Percentiles rank a stretch among this genome's conserved stretches.
Evolutionary conservation across 2,888 invertebrate genomes (phyloP).

Genomic region (Drosophila nr. medialis): DNA sequence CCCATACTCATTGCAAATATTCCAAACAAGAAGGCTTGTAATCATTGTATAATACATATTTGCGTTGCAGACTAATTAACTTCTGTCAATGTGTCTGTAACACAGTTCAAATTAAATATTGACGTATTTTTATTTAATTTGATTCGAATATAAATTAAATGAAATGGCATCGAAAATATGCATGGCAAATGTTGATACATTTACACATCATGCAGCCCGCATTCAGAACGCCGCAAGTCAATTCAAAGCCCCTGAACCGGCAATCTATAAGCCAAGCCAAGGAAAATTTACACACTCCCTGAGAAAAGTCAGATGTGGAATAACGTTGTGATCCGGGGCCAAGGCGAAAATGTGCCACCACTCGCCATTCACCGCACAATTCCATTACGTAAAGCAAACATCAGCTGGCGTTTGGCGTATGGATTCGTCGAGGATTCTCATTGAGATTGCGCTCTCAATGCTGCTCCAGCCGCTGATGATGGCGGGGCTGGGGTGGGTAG

Average conservation of each 20-base stretch:
- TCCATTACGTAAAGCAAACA: conserved; percentile 79
- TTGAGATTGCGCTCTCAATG: conserved; percentile 42
- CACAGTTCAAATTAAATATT: conserved; percentile 36
- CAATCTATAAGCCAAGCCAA: conserved; percentile 53
- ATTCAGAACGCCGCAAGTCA: conserved; percentile 47
- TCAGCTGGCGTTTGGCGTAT: conserved; percentile 70
- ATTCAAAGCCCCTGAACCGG: conserved; percentile 50
- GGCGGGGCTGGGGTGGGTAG: conserved; percentile 2
- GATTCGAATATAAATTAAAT: conserved; percentile 70
- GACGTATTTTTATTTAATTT: conserved; percentile 77
- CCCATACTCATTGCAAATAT: not conserved
- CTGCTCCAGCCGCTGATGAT: conserved; percentile 9
- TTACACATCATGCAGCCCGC: conserved; percentile 32
- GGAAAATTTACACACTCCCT: conserved; percentile 45
- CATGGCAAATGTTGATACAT: conserved; percentile 51
- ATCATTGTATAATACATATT: conserved; percentile 7
- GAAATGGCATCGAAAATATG: conserved; percentile 57
- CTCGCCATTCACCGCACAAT: conserved; percentile 75
- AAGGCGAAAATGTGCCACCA: conserved; percentile 64
- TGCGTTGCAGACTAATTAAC: conserved; percentile 54
- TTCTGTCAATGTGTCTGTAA: conserved; percentile 46
- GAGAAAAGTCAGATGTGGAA: conserved; percentile 55
- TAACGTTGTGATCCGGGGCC: conserved; percentile 23
- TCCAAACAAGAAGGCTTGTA: not conserved
- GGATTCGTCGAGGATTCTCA: conserved; percentile 68